Evolutionary conservation across 2,888 invertebrate species (phyloP), one percentile per base, ranked within the genome.

Genomic region (Uropetala carovei): DNA sequence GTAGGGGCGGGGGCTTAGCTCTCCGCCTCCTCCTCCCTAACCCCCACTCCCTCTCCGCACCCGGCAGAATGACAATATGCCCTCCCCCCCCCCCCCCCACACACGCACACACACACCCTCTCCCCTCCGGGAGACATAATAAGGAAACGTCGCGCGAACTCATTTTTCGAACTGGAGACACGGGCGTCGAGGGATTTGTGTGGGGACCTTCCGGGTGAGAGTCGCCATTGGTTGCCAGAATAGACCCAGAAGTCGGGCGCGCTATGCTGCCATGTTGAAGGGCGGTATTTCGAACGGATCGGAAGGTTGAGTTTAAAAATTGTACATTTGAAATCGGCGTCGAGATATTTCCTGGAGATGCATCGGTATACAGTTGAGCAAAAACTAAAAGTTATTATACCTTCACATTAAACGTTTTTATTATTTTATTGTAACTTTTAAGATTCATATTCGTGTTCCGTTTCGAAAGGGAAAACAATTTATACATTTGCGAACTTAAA

Each of bases 81-180:
- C 43, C 43, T 43, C 43, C 5, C 1, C 5, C 43, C 43, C 43
- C 5, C 43, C 43, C 68, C 68, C 68, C 4, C 18, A n/a, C n/a
- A n/a, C n/a, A n/a, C n/a, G n/a, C n/a, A n/a, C n/a, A n/a, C n/a
- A n/a, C n/a, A n/a, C n/a, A n/a, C n/a, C n/a, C n/a, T 30, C 60
- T 14, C 16, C 5, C 59, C 59, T n/a, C 43, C 89, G 64, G 89
- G 89, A 89, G 83, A 89, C 89, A 89, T 89, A 89, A 89, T 89
- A 89, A 89, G 89, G 43, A 64, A 57, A 64, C 27, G 89, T n/a
- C 43, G 89, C 89, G 89, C 89, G 89, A 89, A 89, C 89, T 89
- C 64, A 89, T 89, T 89, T 89, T 89, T 89, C 89, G 89, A 89
- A 89, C 86, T 86, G 86, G 60, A 30, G 86, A 86, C 89, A 89